Evolutionary conservation across 37 sponge, comb jelly and placozoan species (phyloP).

Genomic region (Cliona cf. orientalis): DNA sequence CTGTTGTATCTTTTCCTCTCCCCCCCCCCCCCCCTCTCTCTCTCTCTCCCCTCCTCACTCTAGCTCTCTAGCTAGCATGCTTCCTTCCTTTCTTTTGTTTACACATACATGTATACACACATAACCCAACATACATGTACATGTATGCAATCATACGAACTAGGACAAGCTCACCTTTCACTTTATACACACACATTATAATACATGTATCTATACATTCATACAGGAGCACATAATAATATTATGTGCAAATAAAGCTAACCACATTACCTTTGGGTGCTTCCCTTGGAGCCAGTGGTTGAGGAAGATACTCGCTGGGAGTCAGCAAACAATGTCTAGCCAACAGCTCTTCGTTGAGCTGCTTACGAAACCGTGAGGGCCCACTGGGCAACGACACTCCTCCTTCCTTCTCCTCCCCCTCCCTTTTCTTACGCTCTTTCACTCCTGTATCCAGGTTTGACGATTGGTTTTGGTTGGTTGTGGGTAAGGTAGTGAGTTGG

Average conservation of each 20-base stretch:
- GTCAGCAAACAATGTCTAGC: slow-evolving; percentile 36
- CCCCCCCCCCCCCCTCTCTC: too few species aligned
- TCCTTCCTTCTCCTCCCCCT: not conserved
- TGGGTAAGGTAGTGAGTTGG: not conserved
- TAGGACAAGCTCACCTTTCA: too few species aligned
- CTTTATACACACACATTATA: not conserved
- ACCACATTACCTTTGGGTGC: slow-evolving; percentile 45
- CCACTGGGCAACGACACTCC: slow-evolving; percentile 5
- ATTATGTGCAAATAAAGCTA: not conserved
- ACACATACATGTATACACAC: too few species aligned
- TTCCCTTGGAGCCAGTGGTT: not conserved
- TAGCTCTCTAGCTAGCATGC: too few species aligned
- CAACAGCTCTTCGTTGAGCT: slow-evolving; percentile 56
- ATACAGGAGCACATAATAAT: not conserved
- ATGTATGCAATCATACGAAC: too few species aligned
- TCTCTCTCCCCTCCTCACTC: too few species aligned
- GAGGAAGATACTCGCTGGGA: slow-evolving; percentile 54
- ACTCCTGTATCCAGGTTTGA: slow-evolving; percentile 3
- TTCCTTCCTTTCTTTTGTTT: too few species aligned
- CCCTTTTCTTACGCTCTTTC: not conserved
- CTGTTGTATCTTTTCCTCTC: too few species aligned
- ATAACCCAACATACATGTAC: too few species aligned
- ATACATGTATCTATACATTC: not conserved
- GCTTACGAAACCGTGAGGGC: slow-evolving; percentile 13
- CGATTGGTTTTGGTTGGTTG: slow-evolving; percentile 14